These are phyloP conservation scores for Danaus chrysippus DNA, from an alignment of 2,888 invertebrate genomes.

Conservation along the genomic window DNA sequence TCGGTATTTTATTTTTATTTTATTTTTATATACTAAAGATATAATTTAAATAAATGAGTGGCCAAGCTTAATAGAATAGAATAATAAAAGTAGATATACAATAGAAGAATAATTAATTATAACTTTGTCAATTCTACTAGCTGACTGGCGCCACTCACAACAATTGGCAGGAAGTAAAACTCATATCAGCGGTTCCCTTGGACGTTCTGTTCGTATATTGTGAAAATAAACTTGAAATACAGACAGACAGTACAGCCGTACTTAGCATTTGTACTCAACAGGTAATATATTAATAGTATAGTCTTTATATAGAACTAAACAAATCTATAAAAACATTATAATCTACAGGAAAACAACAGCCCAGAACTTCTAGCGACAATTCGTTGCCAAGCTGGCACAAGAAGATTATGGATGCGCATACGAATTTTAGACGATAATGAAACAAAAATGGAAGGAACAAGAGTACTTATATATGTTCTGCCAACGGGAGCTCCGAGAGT, in stretches of 20 bases:
- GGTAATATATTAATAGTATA: slow-evolving; percentile 39
- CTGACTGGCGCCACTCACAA: slow-evolving; percentile 57
- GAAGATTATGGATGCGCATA: slow-evolving; percentile 91
- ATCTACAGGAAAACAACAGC: slow-evolving; percentile 40
- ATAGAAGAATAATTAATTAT: not conserved
- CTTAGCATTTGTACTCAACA: slow-evolving; percentile 63
- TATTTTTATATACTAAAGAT: too few relatives aligned
- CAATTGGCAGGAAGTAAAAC: slow-evolving; percentile 65
- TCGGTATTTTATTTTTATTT: too few relatives aligned
- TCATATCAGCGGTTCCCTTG: slow-evolving; percentile 64
- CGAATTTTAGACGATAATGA: slow-evolving; percentile 69
- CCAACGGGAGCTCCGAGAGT: slow-evolving; percentile 70
- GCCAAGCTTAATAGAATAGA: too few relatives aligned
- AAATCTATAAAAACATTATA: not conserved
- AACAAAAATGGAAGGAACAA: slow-evolving; percentile 41
- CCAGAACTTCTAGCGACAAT: slow-evolving; percentile 86
- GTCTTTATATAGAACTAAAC: not conserved
- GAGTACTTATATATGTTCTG: slow-evolving; percentile 58
- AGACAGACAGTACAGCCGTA: slow-evolving; percentile 67
- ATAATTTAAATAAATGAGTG: too few relatives aligned
- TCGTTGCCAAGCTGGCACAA: slow-evolving; percentile 95
- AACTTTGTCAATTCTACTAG: slow-evolving; percentile 35
- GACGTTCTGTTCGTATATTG: slow-evolving; percentile 70
- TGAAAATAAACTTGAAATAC: slow-evolving; percentile 52
- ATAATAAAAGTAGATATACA: too few relatives aligned